Evolutionary conservation across 2,113 vertebrate species (phyloP).

Genomic region (Caloenas nicobarica): DNA sequence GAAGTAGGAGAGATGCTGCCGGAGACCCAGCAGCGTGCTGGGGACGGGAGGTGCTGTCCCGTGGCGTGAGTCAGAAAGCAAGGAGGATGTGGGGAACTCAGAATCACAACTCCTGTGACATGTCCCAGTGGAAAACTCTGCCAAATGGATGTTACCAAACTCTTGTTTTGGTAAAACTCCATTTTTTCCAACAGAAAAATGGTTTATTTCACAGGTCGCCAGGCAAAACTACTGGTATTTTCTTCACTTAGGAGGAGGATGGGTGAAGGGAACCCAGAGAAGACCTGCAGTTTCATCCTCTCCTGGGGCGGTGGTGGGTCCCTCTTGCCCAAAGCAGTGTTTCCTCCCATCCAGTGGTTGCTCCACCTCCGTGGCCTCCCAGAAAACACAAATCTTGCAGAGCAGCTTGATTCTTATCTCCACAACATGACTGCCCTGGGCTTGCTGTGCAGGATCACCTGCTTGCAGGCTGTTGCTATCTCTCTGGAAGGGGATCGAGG

Average conservation of each 20-base stretch:
- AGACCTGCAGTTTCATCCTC: not conserved
- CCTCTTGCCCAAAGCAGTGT: not conserved
- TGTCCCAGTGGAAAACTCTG: not conserved
- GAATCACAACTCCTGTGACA: not conserved
- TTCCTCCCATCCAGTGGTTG: not conserved
- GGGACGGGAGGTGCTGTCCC: not conserved
- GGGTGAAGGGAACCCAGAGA: not conserved
- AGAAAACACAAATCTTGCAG: not conserved
- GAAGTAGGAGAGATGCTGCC: not conserved
- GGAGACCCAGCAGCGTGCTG: not conserved
- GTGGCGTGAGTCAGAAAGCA: not conserved
- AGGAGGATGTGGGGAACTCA: not conserved
- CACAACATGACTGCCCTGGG: not conserved
- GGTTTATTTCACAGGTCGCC: not conserved
- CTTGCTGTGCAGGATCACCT: fast-evolving
- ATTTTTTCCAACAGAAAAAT: not conserved
- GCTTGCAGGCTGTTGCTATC: not conserved
- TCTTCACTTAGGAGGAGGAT: not conserved
- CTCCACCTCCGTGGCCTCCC: not conserved
- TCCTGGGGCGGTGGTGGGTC: not conserved
- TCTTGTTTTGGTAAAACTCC: not conserved
- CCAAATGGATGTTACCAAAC: not conserved
- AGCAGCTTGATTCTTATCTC: not conserved
- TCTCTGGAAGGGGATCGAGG: not conserved
- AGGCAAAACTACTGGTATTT: not conserved